These are phyloP conservation scores for Trichogramma evanescens DNA, from an alignment of 2,888 invertebrate genomes.

Conservation along the genomic window DNA sequence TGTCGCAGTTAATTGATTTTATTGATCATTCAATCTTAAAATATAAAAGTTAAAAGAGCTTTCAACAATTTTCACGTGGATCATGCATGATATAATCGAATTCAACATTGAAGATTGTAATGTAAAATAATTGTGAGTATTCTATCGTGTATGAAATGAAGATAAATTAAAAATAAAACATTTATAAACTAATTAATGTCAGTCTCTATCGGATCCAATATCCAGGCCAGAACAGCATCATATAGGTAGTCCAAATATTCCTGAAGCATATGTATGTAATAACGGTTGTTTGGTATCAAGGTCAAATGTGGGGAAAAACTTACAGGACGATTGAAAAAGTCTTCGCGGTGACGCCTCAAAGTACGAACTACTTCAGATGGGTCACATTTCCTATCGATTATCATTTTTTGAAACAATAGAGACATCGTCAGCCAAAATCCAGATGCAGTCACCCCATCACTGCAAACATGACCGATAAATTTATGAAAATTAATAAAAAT, in stretches of 20 bases:
- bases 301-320: slow-evolving; percentile 6
- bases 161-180: neutral
- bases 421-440: slow-evolving; percentile 48
- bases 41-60: too few species aligned
- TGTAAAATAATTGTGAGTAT: too few species aligned
- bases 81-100: too few species aligned
- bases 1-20: neutral
- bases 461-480: slow-evolving; percentile 28
- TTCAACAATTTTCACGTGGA: too few species aligned
- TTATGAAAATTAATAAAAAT: neutral
- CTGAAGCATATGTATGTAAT: slow-evolving; percentile 28
- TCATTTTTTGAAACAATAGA: slow-evolving; percentile 50
- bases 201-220: neutral
- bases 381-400: slow-evolving; percentile 50
- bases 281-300: neutral
- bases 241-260: slow-evolving; percentile 45
- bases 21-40: neutral
- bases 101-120: too few species aligned
- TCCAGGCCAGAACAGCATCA: slow-evolving; percentile 31
- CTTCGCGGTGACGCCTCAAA: slow-evolving; percentile 46
- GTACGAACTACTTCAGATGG: slow-evolving; percentile 48
- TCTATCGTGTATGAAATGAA: neutral
- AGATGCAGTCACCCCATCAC: slow-evolving; percentile 48
- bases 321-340: slow-evolving; percentile 44
- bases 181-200: neutral